Base-by-base conservation (phyloP, 2,113 vertebrate genomes). In the Trochalopteron elliotii region DNA sequence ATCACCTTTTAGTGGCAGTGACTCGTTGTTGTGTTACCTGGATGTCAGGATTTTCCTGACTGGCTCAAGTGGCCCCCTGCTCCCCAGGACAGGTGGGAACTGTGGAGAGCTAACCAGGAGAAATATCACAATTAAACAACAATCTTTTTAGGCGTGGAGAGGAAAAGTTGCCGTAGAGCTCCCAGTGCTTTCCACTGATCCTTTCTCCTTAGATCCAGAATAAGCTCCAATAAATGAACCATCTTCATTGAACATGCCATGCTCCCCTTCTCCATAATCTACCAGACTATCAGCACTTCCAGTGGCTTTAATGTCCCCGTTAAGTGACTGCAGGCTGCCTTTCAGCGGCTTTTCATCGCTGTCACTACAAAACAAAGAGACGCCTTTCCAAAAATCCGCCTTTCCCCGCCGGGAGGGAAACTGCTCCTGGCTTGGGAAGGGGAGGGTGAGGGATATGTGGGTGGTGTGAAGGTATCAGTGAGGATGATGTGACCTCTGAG, bases 161-260 rank as follows among this genome's bases (percentile, higher is more conserved):
- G 98, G 98, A 97, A 97, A 98, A 22, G 98, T 98, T 45, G 97
- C 97, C 0, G 97, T 94, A 21, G 98, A 97, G 63, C 98, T 98
- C 89, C 98, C 98, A 94, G 98, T 99, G 98, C 99, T 98, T 97
- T 99, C 99, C 44, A 98, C 97, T 9, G 99, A 98, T 83, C 87
- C 98, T 96, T 99, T 98, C 88, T 99, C 99, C 96, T 99, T 99
- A 60, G 98, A 98, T 69, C 98, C 98, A 4, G 98, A 97, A 11
- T 99, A 99, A 96, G 99, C 99, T 15, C 99, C 99, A 78, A 99
- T 99, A 91, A 99, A 99, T 24, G 99, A 99, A 60, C 99, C 99
- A 25, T 99, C 99, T 98, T 99, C 99, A 53, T 98, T 99, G 98
- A 99, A 99, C 89, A 99, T 98, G 60, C 94, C 98, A 7, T 99